Evolutionary conservation across 2,113 vertebrate genomes (phyloP).

Genomic region (Otolemur garnettii): DNA sequence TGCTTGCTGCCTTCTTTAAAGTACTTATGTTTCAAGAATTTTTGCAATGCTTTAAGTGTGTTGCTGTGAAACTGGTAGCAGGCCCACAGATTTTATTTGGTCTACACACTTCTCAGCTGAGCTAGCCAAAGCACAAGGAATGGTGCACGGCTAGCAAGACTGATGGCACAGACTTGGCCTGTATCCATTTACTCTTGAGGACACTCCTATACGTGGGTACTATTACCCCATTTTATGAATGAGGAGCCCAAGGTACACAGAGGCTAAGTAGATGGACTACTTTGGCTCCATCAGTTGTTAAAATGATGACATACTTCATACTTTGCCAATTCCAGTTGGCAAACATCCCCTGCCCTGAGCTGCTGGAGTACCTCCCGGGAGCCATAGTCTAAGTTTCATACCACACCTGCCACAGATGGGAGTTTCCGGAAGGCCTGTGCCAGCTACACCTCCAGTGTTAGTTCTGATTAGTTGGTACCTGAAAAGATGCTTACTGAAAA

Average conservation of each 20-base stretch:
- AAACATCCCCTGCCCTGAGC: neutral
- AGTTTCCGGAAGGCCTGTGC: neutral
- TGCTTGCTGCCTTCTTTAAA: neutral
- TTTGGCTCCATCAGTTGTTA: neutral
- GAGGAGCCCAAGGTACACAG: neutral
- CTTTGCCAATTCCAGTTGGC: rapidly evolving
- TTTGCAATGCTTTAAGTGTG: neutral
- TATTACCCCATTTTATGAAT: neutral
- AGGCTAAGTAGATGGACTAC: neutral
- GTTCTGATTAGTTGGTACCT: neutral
- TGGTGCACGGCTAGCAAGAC: neutral
- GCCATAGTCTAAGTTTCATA: neutral
- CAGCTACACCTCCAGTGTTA: neutral
- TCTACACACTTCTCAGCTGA: neutral
- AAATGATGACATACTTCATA: neutral
- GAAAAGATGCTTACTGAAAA: neutral
- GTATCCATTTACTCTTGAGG: neutral
- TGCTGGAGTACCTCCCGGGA: neutral
- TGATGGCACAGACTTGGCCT: neutral
- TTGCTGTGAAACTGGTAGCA: neutral
- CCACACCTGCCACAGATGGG: neutral
- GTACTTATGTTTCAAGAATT: neutral
- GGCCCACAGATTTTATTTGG: neutral
- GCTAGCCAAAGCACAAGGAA: neutral
- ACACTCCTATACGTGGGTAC: neutral